Base-by-base conservation (phyloP, 2,888 invertebrate species). In the Nomada ferruginata region DNA sequence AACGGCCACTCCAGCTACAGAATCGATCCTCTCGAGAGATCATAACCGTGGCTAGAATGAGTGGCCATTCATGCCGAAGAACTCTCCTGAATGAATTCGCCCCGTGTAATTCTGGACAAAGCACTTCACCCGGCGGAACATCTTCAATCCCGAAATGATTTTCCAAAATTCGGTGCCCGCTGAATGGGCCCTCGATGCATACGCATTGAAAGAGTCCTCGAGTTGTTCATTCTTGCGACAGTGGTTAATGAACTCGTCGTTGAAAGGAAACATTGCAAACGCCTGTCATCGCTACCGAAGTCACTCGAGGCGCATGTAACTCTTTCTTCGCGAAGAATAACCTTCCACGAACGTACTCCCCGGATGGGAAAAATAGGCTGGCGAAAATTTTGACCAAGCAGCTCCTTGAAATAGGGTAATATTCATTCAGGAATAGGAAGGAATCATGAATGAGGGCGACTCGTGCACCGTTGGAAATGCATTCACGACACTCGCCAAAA, bases 131-230 rank as follows among this genome's bases (percentile, higher is more conserved):
- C 44, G 59, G 9, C 13, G 26, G 42, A 20, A 75, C 81, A 63
- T 83, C 87, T 85, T 85, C 81, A 81, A 36, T 85, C 73, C 74
- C 11, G 64, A 61, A 60, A 85, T 87, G 87, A 87, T 87, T 83
- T 87, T 87, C 68, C 69, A 82, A 83, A 85, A 77, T 70, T 50
- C 57, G 60, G 11, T n/a, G 20, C 29, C 44, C 42, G 65, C 20
- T 59, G 57, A 77, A 74, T 71, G 20, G 50, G 36, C 13, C 13
- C 42, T 36, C 23, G 26, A 66, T 47, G 50, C 29, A 20, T 70
- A 65, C 69, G 29, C 20, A 5, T 26, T 18, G 15, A 15, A 11
- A n/a, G 15, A 23, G 57, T 57, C 59, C 63, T 53, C 80, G 73
- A 70, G 70, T 42, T 15, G 70, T 15, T 63, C 71, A 59, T 77